Base-by-base conservation (phyloP, 2,113 vertebrate genomes). In the Shinisaurus crocodilurus region DNA sequence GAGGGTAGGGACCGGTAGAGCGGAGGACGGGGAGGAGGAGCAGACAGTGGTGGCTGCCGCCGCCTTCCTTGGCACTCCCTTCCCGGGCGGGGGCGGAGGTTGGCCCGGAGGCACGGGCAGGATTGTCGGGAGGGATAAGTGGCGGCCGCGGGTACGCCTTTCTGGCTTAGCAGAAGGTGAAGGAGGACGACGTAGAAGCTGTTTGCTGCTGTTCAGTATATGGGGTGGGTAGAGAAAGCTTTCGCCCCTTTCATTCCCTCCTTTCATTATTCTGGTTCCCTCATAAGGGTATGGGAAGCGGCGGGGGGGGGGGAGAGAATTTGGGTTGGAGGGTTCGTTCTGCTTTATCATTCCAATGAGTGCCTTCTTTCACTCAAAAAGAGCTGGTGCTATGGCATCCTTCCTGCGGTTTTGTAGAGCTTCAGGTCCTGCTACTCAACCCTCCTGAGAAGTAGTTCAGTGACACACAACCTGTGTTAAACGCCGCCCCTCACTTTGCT, bases 1-100 rank as follows among this genome's bases (percentile, higher is more conserved):
- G 5, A 6, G 20, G 45, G 43, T 4, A 1, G 48, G 45, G 6
- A 15, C 5, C 1, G 23, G 63, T 37, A 6, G 29, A 16, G 75
- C 5, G 40, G 70, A 67, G 2, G 45, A 3, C 13, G 80, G 85
- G 34, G n/a, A 23, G 65, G 20, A 74, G 69, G 29, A 81, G 87
- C n/a, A 43, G 40, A 16, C 4, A 27, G 4, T 2, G 57, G 75
- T 20, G 82, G 82, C 74, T 43, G 7, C 72, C 60, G 6, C 80
- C 74, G 50, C 70, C 81, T 57, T 23, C 34, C 43, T 67, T 74
- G 89, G 75, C 74, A 63, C 57, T 83, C 65, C 72, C 70, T 90
- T 60, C 63, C 23, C 50, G 7, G 43, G 70, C 84, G 79, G 80
- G 80, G 89, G 85, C 67, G 80, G 89, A 69, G 86, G 80, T 45